These are phyloP conservation scores for Lutjanus erythropterus DNA, from an alignment of 2,113 vertebrate genomes.

Conservation along the genomic window DNA sequence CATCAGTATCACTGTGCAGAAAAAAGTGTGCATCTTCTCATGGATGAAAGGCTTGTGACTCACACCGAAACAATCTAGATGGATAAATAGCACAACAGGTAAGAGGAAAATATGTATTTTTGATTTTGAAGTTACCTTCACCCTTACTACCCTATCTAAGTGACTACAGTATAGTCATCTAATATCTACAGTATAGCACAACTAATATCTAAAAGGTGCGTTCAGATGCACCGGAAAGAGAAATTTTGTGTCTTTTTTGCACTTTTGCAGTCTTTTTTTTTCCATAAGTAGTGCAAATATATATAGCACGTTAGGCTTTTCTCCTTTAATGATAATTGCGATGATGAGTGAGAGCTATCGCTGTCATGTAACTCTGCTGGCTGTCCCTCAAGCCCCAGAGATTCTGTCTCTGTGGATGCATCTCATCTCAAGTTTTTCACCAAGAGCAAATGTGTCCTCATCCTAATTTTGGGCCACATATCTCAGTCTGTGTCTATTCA, in stretches of 20 bases:
- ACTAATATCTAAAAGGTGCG: slow-evolving; percentile 41
- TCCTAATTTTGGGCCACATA: neutral
- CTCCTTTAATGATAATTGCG: neutral
- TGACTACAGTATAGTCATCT: neutral
- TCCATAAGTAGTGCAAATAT: neutral
- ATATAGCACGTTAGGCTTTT: neutral
- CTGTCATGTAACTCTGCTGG: neutral
- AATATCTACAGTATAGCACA: slow-evolving; percentile 22
- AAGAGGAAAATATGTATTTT: too few relatives aligned
- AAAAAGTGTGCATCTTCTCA: too few relatives aligned
- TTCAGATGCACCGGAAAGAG: slow-evolving; percentile 73
- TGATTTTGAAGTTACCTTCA: too few relatives aligned
- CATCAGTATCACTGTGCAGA: too few relatives aligned
- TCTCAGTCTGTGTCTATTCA: neutral
- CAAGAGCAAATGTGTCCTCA: neutral
- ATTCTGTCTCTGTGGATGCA: slow-evolving; percentile 1
- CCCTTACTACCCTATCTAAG: slow-evolving; percentile 42
- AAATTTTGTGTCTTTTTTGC: slow-evolving; percentile 9
- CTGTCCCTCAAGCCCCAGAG: neutral
- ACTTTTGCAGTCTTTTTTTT: neutral
- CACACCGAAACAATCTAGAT: too few relatives aligned
- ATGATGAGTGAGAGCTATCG: neutral
- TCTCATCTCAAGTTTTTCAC: slow-evolving; percentile 2
- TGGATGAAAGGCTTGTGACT: too few relatives aligned
- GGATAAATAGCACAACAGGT: too few relatives aligned